Base-by-base conservation (phyloP, 23 tunicate genomes). In the Trididemnum nubilum region DNA sequence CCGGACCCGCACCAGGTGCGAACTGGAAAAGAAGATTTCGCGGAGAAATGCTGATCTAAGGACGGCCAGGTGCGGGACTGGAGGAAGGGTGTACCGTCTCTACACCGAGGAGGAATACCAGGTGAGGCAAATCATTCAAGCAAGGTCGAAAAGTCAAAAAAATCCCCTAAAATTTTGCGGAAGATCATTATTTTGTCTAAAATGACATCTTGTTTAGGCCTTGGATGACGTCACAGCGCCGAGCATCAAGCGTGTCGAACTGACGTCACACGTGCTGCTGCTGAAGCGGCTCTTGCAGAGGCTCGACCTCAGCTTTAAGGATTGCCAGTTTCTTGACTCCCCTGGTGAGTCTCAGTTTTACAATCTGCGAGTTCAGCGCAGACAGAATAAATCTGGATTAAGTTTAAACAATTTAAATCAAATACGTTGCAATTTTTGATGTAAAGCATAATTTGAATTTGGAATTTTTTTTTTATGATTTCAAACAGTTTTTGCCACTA, bases 341-440 rank as follows among this genome's bases (percentile, higher is more conserved):
- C 98, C 98, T 33, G 94, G 98, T 92, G 29, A 21, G 58, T 23
- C n/a, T n/a, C n/a, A n/a, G n/a, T n/a, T n/a, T n/a, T n/a, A n/a
- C n/a, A n/a, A n/a, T n/a, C n/a, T n/a, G n/a, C n/a, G n/a, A n/a
- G n/a, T n/a, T n/a, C n/a, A n/a, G n/a, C n/a, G n/a, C n/a, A n/a
- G n/a, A n/a, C n/a, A n/a, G n/a, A n/a, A n/a, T n/a, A n/a, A n/a
- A n/a, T n/a, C n/a, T n/a, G n/a, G n/a, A n/a, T n/a, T n/a, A n/a
- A n/a, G n/a, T n/a, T n/a, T n/a, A n/a, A n/a, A n/a, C n/a, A n/a
- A n/a, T n/a, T n/a, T n/a, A n/a, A n/a, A n/a, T n/a, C n/a, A n/a
- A n/a, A n/a, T n/a, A n/a, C n/a, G n/a, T n/a, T n/a, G n/a, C n/a
- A n/a, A n/a, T n/a, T n/a, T n/a, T n/a, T n/a, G n/a, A n/a, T n/a